Conservation (phyloP, 2,888 invertebrate species). For the Sepiola atlantica region DNA sequence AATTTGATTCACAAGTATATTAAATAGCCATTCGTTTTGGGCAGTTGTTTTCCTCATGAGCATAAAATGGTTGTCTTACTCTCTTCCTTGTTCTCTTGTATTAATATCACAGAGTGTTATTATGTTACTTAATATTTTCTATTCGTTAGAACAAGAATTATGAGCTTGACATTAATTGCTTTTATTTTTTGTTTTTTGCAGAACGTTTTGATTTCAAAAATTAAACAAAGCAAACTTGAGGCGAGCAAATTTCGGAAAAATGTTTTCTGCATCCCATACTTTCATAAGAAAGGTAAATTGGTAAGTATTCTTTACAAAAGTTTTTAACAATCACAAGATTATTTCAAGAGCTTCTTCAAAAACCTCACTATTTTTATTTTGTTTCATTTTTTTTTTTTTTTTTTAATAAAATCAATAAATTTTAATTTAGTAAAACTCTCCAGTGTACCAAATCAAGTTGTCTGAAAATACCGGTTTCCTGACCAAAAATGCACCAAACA, state of each 20-base stretch:
- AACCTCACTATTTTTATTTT: no score
- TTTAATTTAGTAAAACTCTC: no score
- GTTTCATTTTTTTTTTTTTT: no score
- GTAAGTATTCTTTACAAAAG: neutral
- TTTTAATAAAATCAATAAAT: no score
- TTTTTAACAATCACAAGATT: neutral
- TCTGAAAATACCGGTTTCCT: no score
- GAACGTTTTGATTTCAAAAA: neutral
- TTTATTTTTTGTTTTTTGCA: neutral
- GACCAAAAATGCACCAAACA: no score
- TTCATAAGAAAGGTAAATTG: neutral
- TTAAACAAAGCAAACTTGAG: neutral
- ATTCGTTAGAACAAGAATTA: neutral
- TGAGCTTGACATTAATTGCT: neutral
- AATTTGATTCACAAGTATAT: no score
- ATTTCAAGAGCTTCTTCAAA: no score
- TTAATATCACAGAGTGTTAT: neutral
- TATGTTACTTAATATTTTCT: neutral
- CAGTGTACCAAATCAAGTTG: no score
- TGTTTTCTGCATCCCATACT: slow-evolving; percentile 11
- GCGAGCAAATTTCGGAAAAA: neutral
- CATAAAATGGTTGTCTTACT: no score
- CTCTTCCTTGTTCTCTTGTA: neutral
- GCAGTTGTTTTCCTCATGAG: no score
- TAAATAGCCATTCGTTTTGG: no score